These are phyloP conservation scores for Myripristis murdjan DNA, from an alignment of 2,797 vertebrate species.

Conservation along the genomic window DNA sequence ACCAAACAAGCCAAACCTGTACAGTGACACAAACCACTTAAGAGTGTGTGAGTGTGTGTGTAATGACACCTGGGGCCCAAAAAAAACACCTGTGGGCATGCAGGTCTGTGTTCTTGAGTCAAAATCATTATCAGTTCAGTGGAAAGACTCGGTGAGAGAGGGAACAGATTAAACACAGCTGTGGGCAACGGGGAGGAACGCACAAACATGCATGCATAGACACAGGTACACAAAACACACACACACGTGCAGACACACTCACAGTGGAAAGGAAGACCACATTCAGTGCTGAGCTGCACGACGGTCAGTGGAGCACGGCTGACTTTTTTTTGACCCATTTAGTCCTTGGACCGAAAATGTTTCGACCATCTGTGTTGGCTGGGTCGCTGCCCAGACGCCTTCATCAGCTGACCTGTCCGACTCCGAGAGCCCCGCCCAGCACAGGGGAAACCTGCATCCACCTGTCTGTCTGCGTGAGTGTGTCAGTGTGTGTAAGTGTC, in stretches of 20 bases:
- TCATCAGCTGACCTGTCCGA: too few species aligned
- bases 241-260: too few species aligned
- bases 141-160: not conserved
- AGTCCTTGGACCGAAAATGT: not conserved
- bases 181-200: not conserved
- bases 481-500: not conserved
- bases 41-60: not conserved
- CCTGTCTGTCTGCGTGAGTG: constrained; percentile 4
- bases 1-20: not conserved
- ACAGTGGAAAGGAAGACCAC: too few species aligned
- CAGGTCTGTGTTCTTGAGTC: not conserved
- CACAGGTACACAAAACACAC: not conserved
- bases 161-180: not conserved
- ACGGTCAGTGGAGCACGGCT: too few species aligned
- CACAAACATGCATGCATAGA: constrained; percentile 18
- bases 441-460: too few species aligned
- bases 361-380: too few species aligned
- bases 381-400: too few species aligned
- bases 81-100: constrained; percentile 2
- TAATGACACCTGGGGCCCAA: not conserved
- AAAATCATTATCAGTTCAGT: not conserved
- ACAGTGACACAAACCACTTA: not conserved
- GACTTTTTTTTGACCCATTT: too few species aligned
- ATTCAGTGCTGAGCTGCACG: too few species aligned
- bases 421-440: too few species aligned